phyloP scores from a whole-genome alignment of 2,888 invertebrate genomes.

The Cephus nigrinus region DNA sequence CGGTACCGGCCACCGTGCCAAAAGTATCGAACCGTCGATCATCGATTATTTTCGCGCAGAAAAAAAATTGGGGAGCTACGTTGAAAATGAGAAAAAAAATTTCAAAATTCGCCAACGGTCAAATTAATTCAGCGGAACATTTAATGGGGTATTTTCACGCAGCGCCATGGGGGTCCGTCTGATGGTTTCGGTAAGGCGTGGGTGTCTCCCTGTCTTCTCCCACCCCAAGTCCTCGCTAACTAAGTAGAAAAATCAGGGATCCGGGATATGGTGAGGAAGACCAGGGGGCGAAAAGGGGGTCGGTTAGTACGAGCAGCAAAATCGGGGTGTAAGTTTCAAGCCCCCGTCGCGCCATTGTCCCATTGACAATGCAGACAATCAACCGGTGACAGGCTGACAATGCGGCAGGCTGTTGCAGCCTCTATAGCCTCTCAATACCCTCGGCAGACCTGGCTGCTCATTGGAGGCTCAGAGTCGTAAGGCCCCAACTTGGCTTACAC shows the following conservation, averaged over 20 bases:
- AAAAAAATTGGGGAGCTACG: not conserved
- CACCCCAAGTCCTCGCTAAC: constrained; percentile 4
- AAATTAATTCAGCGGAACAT: not conserved
- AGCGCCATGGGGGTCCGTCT: constrained; percentile 27
- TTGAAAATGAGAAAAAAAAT: not conserved
- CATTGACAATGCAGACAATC: constrained; percentile 52
- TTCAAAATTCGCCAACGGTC: too few relatives aligned
- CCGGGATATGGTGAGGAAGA: not conserved
- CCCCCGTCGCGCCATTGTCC: constrained; percentile 50
- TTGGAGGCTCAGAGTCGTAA: constrained; percentile 3
- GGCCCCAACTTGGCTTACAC: not conserved
- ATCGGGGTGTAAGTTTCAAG: constrained; percentile 55
- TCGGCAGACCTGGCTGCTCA: not conserved
- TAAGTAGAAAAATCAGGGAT: constrained; percentile 14
- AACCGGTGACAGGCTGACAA: constrained; percentile 53
- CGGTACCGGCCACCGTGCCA: not conserved
- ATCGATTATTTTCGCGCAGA: too few relatives aligned
- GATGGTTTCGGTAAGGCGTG: constrained; percentile 27
- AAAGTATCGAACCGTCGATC: too few relatives aligned
- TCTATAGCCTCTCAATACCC: constrained; percentile 24
- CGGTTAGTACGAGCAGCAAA: not conserved
- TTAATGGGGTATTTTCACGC: constrained; percentile 17
- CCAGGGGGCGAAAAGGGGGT: not conserved
- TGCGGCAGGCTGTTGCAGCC: constrained; percentile 42
- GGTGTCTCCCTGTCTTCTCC: not conserved